Base-by-base conservation (phyloP, 2,888 invertebrate species). In the Leucozona laternaria region DNA sequence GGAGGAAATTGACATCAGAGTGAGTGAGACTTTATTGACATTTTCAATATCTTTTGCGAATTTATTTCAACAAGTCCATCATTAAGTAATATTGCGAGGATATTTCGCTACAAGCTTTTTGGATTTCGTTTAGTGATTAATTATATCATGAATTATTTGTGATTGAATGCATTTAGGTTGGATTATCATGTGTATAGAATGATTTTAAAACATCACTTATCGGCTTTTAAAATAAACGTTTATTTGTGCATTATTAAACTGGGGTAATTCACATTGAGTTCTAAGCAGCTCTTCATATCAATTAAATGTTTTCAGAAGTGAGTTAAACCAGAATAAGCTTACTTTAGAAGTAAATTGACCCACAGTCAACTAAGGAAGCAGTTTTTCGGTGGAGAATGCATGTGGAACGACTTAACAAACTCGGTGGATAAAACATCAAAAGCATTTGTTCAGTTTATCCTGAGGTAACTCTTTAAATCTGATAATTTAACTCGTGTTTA, bases 1-100 rank as follows among this genome's bases (percentile, higher is more conserved):
- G n/a, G 6, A 1, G 5, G 53, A 50, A n/a, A 13, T 53, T 68
- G 37, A 66, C 48, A 53, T 17, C 25, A 53, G 53, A 15, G 66
- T 68, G 34, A 22, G 48, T 68, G 53, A 53, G 50, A 68, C 50
- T 53, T 68, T 48, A 66, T 48, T 66, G 66, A 66, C 66, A 48
- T 66, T 66, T 66, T 31, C 31, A 66, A 48, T 48, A 48, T 48
- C 48, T 66, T 48, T 31, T 64, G 13, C 45, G 28, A 31, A 31
- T 48, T 66, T 28, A 31, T 66, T 45, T 48, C 66, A 48, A 48
- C 45, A 48, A 66, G 66, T 66, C 66, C 20, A 48, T 66, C 66
- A 66, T 48, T 66, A 45, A 15, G 28, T 17, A 31, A 45, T n/a
- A 45, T 45, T 48, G 31, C 4, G 4, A 13, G 43, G 40, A 45